Evolutionary conservation across 2,888 invertebrate genomes (phyloP).

Genomic region (Phragmatobia fuliginosa): DNA sequence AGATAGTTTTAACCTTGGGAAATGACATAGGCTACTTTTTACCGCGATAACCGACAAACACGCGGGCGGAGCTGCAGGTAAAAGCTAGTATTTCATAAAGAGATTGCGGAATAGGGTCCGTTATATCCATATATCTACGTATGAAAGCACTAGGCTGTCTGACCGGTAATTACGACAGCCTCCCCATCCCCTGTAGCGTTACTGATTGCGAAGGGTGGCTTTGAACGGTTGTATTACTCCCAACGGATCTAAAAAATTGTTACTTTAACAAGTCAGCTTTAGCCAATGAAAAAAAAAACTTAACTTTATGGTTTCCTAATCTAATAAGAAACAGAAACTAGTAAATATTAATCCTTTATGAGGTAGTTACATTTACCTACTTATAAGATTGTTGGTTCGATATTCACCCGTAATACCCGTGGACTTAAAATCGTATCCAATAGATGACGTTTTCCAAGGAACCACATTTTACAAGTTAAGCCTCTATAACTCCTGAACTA

Average conservation of each 20-base stretch:
- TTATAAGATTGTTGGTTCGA: too few species aligned
- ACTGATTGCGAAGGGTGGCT: constrained; percentile 19
- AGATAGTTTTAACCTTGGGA: too few species aligned
- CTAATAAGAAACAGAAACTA: not conserved
- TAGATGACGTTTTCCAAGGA: too few species aligned
- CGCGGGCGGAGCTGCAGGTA: too few species aligned
- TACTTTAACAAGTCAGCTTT: not conserved
- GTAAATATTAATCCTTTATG: not conserved
- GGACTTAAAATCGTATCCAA: too few species aligned
- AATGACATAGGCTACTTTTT: too few species aligned
- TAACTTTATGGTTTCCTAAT: not conserved
- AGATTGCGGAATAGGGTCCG: not conserved
- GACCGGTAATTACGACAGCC: constrained; percentile 18
- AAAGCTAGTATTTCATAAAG: not conserved
- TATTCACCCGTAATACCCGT: too few species aligned
- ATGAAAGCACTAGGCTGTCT: constrained; percentile 17
- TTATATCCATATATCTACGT: not conserved
- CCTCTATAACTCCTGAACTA: too few species aligned
- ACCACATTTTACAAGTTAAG: too few species aligned
- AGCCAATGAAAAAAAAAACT: not conserved
- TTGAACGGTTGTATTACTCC: not conserved
- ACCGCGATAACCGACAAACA: too few species aligned
- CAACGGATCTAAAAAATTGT: not conserved
- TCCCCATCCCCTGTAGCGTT: not conserved
- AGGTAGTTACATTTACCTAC: not conserved